Evolutionary conservation across 1,140 invertebrate species (phyloP).

Genomic region (Prorops nasuta): DNA sequence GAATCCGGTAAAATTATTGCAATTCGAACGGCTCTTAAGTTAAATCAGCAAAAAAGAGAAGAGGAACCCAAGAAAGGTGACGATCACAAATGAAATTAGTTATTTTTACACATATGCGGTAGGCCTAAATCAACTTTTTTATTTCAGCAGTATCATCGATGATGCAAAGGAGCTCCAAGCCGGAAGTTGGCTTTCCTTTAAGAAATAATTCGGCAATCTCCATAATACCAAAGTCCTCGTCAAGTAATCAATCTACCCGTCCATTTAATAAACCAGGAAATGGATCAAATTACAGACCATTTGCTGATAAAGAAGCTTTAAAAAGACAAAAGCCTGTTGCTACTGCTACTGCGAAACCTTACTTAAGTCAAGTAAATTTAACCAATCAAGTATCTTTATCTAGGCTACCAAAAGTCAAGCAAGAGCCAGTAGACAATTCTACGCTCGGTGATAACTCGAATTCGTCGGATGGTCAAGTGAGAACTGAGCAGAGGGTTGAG

Average conservation of each 20-base stretch:
- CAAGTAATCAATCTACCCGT: conserved; percentile 40
- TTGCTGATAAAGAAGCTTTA: conserved; percentile 39
- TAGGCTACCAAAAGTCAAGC: conserved; percentile 42
- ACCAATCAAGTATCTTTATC: conserved; percentile 49
- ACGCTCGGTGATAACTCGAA: conserved; percentile 52
- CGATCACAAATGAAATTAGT: conserved; percentile 2
- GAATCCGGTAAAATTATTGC: conserved; percentile 96
- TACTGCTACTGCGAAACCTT: conserved; percentile 45
- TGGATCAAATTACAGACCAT: conserved; percentile 45
- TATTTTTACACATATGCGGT: not conserved
- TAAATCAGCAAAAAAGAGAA: conserved; percentile 64
- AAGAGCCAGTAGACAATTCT: conserved; percentile 41
- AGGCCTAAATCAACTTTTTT: not conserved
- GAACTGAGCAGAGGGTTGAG: conserved; percentile 49
- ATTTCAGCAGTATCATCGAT: conserved; percentile 52
- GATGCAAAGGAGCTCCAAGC: conserved; percentile 54
- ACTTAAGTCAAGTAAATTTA: conserved; percentile 40
- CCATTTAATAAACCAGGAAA: conserved; percentile 40
- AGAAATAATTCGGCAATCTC: conserved; percentile 69
- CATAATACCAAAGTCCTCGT: conserved; percentile 61
- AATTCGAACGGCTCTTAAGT: conserved; percentile 78
- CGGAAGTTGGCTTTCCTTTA: conserved; percentile 58
- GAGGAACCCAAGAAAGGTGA: conserved; percentile 60
- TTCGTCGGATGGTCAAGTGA: conserved; percentile 48
- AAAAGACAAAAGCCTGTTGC: conserved; percentile 49